Evolutionary conservation across 2,113 vertebrate species (phyloP).

Genomic region (Electrona antarctica): DNA sequence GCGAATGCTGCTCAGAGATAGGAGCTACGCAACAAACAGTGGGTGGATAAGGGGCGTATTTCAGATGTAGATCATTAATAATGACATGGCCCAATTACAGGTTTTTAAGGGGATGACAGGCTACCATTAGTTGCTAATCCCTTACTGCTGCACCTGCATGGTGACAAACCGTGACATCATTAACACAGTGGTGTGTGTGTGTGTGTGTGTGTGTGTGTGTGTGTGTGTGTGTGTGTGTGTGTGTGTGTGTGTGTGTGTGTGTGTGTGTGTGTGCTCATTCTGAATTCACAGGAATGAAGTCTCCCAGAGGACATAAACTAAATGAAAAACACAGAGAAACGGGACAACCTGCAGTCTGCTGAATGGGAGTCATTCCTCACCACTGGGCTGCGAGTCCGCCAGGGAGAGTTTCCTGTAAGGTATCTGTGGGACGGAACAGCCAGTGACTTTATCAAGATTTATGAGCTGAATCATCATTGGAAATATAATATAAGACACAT

Average conservation of each 20-base stretch:
- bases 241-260: too few relatives aligned
- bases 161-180: conserved; percentile 43
- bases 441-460: conserved; percentile 77
- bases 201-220: conserved; percentile 11
- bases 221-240: background rate
- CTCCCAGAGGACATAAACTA: conserved; percentile 38
- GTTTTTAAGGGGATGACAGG: conserved; percentile 56
- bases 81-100: conserved; percentile 50
- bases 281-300: conserved; percentile 8
- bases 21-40: conserved; percentile 32
- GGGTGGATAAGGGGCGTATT: conserved; percentile 8
- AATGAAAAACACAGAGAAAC: conserved; percentile 47
- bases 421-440: conserved; percentile 70
- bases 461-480: conserved; percentile 74
- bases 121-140: conserved; percentile 49
- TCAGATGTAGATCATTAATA: conserved; percentile 26
- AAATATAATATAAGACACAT: conserved; percentile 79
- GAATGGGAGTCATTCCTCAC: conserved; percentile 65
- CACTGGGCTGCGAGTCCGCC: conserved; percentile 33
- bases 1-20: conserved; percentile 28
- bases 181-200: conserved; percentile 9
- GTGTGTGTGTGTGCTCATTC: background rate
- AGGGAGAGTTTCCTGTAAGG: conserved; percentile 65
- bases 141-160: conserved; percentile 59
- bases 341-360: conserved; percentile 47